phyloP scores from a whole-genome alignment of 2,797 vertebrate species.

The Mormyrus proboscirostris region DNA sequence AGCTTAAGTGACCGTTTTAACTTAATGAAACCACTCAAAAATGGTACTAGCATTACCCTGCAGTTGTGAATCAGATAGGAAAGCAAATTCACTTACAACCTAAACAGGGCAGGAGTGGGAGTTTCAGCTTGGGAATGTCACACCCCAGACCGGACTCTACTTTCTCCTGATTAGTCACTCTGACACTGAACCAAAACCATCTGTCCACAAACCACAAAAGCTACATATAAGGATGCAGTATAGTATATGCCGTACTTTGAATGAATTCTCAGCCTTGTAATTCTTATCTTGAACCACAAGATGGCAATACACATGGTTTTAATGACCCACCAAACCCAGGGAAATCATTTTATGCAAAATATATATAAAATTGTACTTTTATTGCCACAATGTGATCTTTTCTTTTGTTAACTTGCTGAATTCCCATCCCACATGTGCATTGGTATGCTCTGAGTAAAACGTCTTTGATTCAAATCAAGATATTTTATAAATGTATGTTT shows the following conservation, averaged over 20 bases:
- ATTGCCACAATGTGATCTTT: neutral
- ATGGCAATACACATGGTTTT: neutral
- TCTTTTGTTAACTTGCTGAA: neutral
- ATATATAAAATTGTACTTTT: neutral
- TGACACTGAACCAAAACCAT: neutral
- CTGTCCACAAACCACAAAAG: neutral
- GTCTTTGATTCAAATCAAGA: neutral
- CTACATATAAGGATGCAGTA: neutral
- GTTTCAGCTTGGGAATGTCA: neutral
- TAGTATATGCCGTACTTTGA: no score
- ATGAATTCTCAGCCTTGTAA: neutral
- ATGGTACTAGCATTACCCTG: neutral
- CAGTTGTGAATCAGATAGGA: neutral
- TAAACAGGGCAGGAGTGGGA: neutral
- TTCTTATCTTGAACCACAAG: neutral
- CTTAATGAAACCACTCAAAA: neutral
- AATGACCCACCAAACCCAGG: neutral
- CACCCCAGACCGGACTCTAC: no score
- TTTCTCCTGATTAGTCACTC: neutral
- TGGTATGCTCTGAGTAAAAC: neutral
- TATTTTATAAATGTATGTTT: neutral
- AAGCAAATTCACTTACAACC: neutral
- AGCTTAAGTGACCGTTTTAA: neutral
- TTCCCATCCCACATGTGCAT: neutral
- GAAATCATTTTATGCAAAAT: neutral